Percentiles rank a stretch among this genome's conserved stretches.
phyloP scores from a whole-genome alignment of 2,113 vertebrate genomes.

The Cyphomyrus plagiostoma region DNA sequence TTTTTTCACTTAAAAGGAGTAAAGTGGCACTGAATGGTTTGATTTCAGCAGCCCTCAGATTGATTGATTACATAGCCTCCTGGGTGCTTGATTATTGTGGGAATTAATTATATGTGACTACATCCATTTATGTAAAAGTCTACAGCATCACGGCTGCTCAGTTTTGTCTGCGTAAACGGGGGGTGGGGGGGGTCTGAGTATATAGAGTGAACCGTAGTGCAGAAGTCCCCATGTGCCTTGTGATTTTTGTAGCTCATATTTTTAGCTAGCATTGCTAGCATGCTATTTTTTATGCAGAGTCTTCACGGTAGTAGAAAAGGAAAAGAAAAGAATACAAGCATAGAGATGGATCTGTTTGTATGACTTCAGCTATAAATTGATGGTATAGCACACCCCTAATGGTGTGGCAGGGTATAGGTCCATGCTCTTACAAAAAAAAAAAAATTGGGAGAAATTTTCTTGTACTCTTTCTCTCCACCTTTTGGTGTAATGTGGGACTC shows the following conservation, averaged over 20 bases:
- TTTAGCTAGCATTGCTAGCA: conserved; percentile 64
- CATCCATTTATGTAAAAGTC: conserved; percentile 11
- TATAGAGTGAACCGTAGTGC: background rate
- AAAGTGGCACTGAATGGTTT: background rate
- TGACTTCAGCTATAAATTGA: conserved; percentile 32
- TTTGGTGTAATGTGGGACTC: conserved; percentile 41
- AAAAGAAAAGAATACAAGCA: conserved; percentile 36
- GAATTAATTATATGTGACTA: conserved; percentile 13
- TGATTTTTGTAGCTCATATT: conserved; percentile 53
- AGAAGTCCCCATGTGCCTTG: conserved; percentile 18
- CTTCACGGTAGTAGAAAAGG: conserved; percentile 9
- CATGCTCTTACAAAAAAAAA: conserved; percentile 23
- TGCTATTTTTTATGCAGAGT: conserved; percentile 42
- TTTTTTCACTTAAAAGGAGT: background rate
- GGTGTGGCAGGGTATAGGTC: conserved; percentile 31
- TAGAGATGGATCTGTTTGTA: conserved; percentile 32
- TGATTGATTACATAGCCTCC: background rate
- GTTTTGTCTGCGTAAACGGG: background rate
- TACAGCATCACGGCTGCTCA: background rate
- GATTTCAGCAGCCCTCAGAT: conserved; percentile 1
- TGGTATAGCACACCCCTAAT: conserved; percentile 40
- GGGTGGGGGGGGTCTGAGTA: background rate
- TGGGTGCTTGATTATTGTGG: conserved; percentile 1
- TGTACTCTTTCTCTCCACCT: conserved; percentile 46
- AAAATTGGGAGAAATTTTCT: background rate